Base-by-base conservation (phyloP, 2,797 vertebrate species). In the Anabas testudineus region DNA sequence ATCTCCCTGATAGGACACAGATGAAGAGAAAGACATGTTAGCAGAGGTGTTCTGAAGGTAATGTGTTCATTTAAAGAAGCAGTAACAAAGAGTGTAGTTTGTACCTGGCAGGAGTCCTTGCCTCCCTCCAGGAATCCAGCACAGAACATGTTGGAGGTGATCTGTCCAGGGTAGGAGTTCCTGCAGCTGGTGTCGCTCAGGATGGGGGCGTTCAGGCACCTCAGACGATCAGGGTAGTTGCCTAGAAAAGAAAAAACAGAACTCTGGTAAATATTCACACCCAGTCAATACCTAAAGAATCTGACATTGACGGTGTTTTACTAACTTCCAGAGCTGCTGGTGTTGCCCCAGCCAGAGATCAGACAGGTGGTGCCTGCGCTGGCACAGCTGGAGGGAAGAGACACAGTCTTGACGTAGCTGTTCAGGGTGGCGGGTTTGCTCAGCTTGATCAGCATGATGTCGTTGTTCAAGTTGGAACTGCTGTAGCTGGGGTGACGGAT, bases 51-150 rank as follows among this genome's bases (percentile, higher is more conserved):
- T n/a, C n/a, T n/a, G n/a, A 59, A 8, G 22, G 63, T 30, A 24
- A 0, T n/a, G 10, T 47, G 15, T 56, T 28, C 3, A 53, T 18
- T 19, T 47, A 21, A 16, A 65, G 21, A 43, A 39, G 37, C 4
- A 13, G 10, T 36, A 15, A 21, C 15, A 28, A 52, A 6, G 19
- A 32, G 12, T 68, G 46, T 1, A 24, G 21, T 24, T 63, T 14
- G 41, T 88, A 97, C 95, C 95, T 96, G 95, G 91, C 96, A 96
- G 59, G 95, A 95, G 75, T 96, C 95, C 86, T 95, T 96, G 78
- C 95, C 95, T 78, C 95, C 96, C 62, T 95, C 94, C 0, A 96
- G 73, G 84, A 87, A 96, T 72, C 95, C 96, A 13, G 91, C 90
- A 1, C 95, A 96, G 91, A 97, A 83, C 94, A 96, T 96, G 92